Base-by-base conservation (phyloP, 2,888 invertebrate genomes). In the Drosophila antonietae region DNA sequence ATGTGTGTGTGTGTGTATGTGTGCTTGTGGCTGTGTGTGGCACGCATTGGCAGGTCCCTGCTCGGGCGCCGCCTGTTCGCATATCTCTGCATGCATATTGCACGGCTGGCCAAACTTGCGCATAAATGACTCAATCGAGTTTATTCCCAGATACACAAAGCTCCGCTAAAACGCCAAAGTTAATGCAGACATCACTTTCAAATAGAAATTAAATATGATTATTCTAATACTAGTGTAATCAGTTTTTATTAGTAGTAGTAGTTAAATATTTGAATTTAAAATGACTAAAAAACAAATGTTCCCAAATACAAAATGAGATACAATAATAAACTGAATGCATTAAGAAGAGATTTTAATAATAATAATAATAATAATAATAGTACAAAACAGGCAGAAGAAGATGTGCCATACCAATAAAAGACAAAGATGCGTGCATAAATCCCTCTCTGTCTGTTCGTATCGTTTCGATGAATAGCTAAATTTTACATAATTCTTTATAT, bases 61-160 rank as follows among this genome's bases (percentile, higher is more conserved):
- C 60, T 53, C 39, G 58, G 57, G 66, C 62, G 49, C 61, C 63
- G 68, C 59, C 43, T 55, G 51, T 66, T 68, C 64, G 61, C 33
- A 18, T 60, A 52, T 53, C 60, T 53, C 61, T 67, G 74, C 62
- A 51, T 76, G 75, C 84, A 81, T 70, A 78, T 75, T 75, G 85
- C 83, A 84, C 78, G 75, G 73, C 18, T 49, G 74, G 72, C 61
- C 57, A 78, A 78, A 67, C 72, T 70, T 73, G 58, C 56, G 70
- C 73, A 75, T 68, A 77, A 84, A 87, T 79, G 84, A 77, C 83
- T 83, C 76, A 78, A 83, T 83, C 80, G 74, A 28, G 37, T 46
- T 20, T 39, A 62, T 80, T 80, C 74, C 57, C 37, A 12, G 14
- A 55, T 15, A 28, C 52, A 39, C 12, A 47, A 56, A 68, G 47